Evolutionary conservation across 1,140 invertebrate species (phyloP), one percentile per base, ranked within the genome.

Genomic region (Agraylea sexmaculata): DNA sequence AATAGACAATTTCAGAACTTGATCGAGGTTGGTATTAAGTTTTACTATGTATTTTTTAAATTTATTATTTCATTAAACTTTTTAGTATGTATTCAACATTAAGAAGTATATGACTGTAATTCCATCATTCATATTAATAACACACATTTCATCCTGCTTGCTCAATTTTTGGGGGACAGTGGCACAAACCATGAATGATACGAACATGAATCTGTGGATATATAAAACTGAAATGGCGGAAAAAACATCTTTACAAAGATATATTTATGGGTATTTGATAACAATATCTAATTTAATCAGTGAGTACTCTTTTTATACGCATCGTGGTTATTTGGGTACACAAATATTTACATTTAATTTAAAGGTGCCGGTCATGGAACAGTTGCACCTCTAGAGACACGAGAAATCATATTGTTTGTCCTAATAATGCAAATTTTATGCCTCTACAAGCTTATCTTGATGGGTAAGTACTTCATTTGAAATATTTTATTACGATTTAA

Each of bases 361-460:
- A 28, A 20, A 43, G 41, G 32, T 17, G 10, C 34, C 12, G 41
- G 41, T 12, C 37, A 29, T 17, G 41, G 41, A 4, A 6, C 19
- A 13, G 30, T 37, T 18, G 25, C 34, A 4, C 41, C 41, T 16
- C 22, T 22, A 13, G 18, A 37, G 12, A 19, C 37, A n/a, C 27
- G 36, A 33, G 42, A 39, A 23, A 22, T 44, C 3, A 27, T 12
- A 1, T 16, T 34, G 15, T 27, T 29, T 13, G 0, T 38, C 22
- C n/a, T 44, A 6, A 20, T 27, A 5, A 38, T 44, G 42, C 8
- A 27, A 3, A 15, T 17, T 6, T 10, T 25, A 7, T 29, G 29
- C 6, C 15, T 44, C 13, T 38, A 33, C 13, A 38, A 39, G 20
- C 12, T 25, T 15, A 33, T 33, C 21, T 21, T 38, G 18, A 38